A percentile compares a stretch with the other conserved stretches of the same genome.
phyloP scores from a whole-genome alignment of 1,140 invertebrate species.

The Dendrolimus kikuchii region DNA sequence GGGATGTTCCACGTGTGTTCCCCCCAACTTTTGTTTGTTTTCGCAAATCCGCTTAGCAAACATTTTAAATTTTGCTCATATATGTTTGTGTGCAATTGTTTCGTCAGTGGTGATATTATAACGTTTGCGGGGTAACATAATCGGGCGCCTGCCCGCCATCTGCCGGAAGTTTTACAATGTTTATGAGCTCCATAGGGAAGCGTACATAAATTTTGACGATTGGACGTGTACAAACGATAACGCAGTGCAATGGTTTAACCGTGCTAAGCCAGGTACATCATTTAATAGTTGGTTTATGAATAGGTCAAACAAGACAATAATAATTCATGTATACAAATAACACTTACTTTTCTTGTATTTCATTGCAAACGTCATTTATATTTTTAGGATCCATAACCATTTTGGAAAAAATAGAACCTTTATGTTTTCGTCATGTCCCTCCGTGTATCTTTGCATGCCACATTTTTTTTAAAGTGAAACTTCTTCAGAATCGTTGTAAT shows the following conservation, averaged over 20 bases:
- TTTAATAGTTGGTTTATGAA: constrained; percentile 5
- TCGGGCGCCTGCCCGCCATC: constrained; percentile 45
- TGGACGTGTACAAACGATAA: constrained; percentile 36
- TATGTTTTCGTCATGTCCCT: too few species aligned
- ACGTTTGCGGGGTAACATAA: constrained; percentile 42
- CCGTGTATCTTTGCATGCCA: too few species aligned
- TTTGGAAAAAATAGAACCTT: too few species aligned
- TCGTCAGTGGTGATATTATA: constrained; percentile 26
- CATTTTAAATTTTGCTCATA: constrained; percentile 39
- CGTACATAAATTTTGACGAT: constrained; percentile 52
- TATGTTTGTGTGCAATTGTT: constrained; percentile 23
- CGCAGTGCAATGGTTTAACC: constrained; percentile 29
- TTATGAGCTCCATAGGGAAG: constrained; percentile 60
- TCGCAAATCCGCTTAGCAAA: constrained; percentile 32
- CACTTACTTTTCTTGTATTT: too few species aligned
- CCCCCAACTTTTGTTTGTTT: constrained; percentile 12
- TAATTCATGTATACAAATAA: background rate
- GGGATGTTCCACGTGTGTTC: constrained; percentile 1
- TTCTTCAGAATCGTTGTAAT: too few species aligned
- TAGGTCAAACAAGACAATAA: background rate
- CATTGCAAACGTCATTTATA: too few species aligned
- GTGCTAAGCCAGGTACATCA: constrained; percentile 23
- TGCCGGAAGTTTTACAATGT: constrained; percentile 68
- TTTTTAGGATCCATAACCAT: too few species aligned
- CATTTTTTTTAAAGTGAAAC: too few species aligned